phyloP scores from a whole-genome alignment of 2,888 invertebrate genomes.

The Philereme transversata region DNA sequence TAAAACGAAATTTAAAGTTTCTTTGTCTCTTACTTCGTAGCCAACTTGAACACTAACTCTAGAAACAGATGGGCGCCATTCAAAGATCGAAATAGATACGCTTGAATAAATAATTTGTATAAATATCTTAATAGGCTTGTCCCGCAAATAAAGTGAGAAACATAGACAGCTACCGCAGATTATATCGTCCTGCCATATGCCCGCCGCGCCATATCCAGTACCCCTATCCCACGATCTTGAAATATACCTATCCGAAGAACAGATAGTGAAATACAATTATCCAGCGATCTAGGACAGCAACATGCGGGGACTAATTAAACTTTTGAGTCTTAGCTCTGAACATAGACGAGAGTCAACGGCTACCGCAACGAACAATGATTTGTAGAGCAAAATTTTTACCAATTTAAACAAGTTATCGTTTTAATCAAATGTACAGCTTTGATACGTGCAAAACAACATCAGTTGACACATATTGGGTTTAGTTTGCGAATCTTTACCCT shows the following conservation, averaged over 20 bases:
- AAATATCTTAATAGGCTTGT: slow-evolving; percentile 50
- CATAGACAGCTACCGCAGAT: slow-evolving; percentile 59
- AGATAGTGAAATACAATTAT: slow-evolving; percentile 62
- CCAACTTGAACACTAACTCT: not conserved
- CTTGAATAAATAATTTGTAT: slow-evolving; percentile 29
- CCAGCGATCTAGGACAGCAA: slow-evolving; percentile 62
- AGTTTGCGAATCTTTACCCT: too few relatives aligned
- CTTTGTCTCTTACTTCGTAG: not conserved
- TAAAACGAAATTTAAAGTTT: too few relatives aligned
- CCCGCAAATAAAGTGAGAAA: slow-evolving; percentile 60
- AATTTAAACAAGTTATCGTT: too few relatives aligned
- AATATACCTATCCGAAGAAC: slow-evolving; percentile 60
- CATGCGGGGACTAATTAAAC: slow-evolving; percentile 67
- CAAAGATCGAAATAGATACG: slow-evolving; percentile 13
- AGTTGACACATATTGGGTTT: too few relatives aligned
- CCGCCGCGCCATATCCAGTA: slow-evolving; percentile 66
- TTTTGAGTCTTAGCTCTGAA: slow-evolving; percentile 39
- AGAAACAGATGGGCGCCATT: slow-evolving; percentile 5
- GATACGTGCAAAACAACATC: too few relatives aligned
- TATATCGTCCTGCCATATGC: slow-evolving; percentile 63
- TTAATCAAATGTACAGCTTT: too few relatives aligned
- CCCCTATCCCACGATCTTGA: slow-evolving; percentile 65
- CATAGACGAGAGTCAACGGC: not conserved
- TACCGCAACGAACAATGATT: too few relatives aligned
- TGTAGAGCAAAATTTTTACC: too few relatives aligned